Evolutionary conservation across 23 tunicate genomes (phyloP).

Genomic region (Corella eumyota): DNA sequence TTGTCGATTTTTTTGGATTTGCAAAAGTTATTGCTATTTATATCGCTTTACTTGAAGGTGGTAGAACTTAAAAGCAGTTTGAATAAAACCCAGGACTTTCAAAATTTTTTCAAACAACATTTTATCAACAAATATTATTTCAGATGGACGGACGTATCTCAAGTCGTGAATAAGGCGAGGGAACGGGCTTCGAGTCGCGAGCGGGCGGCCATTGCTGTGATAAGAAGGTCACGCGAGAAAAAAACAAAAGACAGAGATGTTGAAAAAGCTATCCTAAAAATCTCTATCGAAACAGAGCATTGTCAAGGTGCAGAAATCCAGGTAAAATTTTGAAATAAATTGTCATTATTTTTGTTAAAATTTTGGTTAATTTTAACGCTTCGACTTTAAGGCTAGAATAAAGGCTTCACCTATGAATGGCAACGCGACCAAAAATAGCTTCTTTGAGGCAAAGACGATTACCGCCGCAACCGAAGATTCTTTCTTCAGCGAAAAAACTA

Average conservation of each 20-base stretch:
- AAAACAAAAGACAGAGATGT: background rate
- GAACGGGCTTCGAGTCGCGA: slow-evolving; percentile 6
- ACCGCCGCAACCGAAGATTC: slow-evolving; percentile 44
- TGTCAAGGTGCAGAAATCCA: slow-evolving; percentile 67
- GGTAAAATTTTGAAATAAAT: slow-evolving; percentile 33
- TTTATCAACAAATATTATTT: no score
- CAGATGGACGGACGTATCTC: slow-evolving; percentile 79
- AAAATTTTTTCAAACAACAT: no score
- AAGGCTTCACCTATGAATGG: slow-evolving; percentile 23
- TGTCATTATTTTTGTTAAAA: no score
- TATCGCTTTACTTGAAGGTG: no score
- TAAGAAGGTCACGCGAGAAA: background rate
- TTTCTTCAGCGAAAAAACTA: slow-evolving; percentile 32
- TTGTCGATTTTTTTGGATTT: no score
- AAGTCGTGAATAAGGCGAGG: slow-evolving; percentile 47
- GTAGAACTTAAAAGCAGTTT: no score
- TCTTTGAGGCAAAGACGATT: slow-evolving; percentile 12
- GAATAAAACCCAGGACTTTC: no score
- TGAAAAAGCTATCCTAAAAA: slow-evolving; percentile 33
- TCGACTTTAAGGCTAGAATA: slow-evolving; percentile 36
- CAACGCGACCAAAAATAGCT: background rate
- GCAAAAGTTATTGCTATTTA: no score
- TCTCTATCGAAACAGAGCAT: slow-evolving; percentile 74
- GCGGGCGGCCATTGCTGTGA: background rate
- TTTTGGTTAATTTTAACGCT: no score